A percentile compares a stretch with the other conserved stretches of the same genome.
phyloP scores from a whole-genome alignment of 2,888 invertebrate genomes.

The Eupsilia transversa region DNA sequence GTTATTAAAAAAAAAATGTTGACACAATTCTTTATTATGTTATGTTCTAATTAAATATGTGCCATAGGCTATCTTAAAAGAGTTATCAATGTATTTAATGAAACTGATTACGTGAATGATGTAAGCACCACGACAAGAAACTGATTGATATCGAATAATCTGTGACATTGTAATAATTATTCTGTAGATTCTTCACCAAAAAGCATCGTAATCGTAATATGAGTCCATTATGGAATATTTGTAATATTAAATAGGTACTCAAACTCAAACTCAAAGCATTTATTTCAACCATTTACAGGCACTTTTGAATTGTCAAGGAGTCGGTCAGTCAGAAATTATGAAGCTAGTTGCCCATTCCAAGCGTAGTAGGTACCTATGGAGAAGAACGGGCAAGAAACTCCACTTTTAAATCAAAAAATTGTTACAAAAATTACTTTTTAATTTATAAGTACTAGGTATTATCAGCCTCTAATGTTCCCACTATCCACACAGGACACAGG shows the following conservation, averaged over 20 bases:
- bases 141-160: slow-evolving; percentile 18
- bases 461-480: neutral
- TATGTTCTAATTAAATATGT: slow-evolving; percentile 53
- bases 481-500: neutral
- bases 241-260: neutral
- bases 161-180: slow-evolving; percentile 5
- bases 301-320: too few species aligned
- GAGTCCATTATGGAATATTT: neutral
- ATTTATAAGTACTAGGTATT: too few species aligned
- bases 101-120: slow-evolving; percentile 46
- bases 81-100: slow-evolving; percentile 44
- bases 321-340: too few species aligned
- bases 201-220: neutral
- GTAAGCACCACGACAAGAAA: slow-evolving; percentile 32
- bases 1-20: neutral
- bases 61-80: slow-evolving; percentile 39
- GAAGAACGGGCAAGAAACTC: too few species aligned
- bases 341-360: too few species aligned
- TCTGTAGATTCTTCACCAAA: neutral
- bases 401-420: too few species aligned
- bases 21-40: slow-evolving; percentile 13
- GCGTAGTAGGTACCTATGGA: too few species aligned
- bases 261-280: too few species aligned
- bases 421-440: too few species aligned
- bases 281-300: too few species aligned